Percentiles rank a stretch among this genome's conserved stretches.
Evolutionary conservation across 35 echinoderm and acorn worm genomes (phyloP).

Genomic region (Strongylocentrotus purpuratus): DNA sequence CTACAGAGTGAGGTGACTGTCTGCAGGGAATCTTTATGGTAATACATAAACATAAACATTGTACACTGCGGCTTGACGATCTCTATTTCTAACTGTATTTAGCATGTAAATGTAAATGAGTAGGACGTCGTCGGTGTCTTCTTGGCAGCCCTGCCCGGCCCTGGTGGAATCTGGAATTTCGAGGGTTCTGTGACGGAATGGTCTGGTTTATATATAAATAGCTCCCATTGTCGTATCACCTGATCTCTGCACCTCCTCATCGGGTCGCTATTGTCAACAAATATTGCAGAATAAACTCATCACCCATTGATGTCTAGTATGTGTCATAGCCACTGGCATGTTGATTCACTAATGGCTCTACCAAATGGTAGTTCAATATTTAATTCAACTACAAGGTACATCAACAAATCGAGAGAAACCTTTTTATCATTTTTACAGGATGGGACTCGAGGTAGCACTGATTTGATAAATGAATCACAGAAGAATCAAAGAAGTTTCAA

Average conservation of each 20-base stretch:
- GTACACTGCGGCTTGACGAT: not conserved
- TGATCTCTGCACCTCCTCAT: not conserved
- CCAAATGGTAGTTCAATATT: not conserved
- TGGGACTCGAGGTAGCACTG: too few species aligned
- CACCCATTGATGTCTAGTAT: not conserved
- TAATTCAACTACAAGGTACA: too few species aligned
- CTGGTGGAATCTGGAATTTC: not conserved
- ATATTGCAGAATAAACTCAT: not conserved
- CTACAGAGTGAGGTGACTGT: not conserved
- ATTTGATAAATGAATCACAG: too few species aligned
- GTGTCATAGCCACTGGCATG: not conserved
- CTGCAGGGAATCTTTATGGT: not conserved
- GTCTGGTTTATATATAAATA: not conserved
- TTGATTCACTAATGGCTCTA: not conserved
- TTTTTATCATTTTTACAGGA: too few species aligned
- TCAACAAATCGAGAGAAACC: too few species aligned
- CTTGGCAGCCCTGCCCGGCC: not conserved
- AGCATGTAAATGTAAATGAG: slow-evolving; percentile 7
- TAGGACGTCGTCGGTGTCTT: not conserved
- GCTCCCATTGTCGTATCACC: not conserved
- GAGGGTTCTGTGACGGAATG: not conserved
- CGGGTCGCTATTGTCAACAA: not conserved
- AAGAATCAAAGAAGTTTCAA: too few species aligned
- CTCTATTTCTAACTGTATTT: not conserved
- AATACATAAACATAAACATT: not conserved